Evolutionary conservation across 2,113 vertebrate genomes (phyloP).

Genomic region (Gallinago jamesoni): DNA sequence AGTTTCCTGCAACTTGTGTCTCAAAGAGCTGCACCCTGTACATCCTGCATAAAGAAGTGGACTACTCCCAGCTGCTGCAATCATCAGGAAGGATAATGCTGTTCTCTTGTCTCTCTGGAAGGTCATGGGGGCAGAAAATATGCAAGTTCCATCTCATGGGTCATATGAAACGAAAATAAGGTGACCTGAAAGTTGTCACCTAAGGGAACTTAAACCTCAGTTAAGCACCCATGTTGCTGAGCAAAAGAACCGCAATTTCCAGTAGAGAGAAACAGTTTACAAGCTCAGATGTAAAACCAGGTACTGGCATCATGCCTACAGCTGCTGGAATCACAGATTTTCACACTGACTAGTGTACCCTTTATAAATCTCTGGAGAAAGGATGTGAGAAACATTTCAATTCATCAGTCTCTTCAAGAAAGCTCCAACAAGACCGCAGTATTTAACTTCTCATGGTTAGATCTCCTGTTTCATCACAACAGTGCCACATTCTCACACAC

Average conservation of each 20-base stretch:
- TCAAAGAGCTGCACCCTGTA: neutral
- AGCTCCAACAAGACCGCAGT: neutral
- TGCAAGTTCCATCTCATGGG: neutral
- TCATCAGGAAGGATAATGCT: neutral
- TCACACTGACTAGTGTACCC: neutral
- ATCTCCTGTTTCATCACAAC: neutral
- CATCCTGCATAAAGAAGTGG: neutral
- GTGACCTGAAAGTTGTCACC: neutral
- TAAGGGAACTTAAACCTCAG: neutral
- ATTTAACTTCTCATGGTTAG: neutral
- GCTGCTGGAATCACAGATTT: neutral
- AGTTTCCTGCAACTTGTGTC: neutral
- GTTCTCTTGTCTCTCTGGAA: neutral
- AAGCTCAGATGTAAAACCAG: neutral
- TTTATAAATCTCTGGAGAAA: neutral
- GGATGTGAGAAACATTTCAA: neutral
- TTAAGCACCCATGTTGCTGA: neutral
- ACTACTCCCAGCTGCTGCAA: neutral
- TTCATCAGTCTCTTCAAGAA: neutral
- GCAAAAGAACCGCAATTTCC: neutral
- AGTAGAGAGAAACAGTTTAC: neutral
- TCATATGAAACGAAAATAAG: neutral
- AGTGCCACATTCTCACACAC: neutral
- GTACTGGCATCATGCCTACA: neutral
- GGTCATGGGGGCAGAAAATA: neutral